These are phyloP conservation scores for Spodoptera frugiperda DNA, from an alignment of 1,140 invertebrate genomes.

Conservation along the genomic window DNA sequence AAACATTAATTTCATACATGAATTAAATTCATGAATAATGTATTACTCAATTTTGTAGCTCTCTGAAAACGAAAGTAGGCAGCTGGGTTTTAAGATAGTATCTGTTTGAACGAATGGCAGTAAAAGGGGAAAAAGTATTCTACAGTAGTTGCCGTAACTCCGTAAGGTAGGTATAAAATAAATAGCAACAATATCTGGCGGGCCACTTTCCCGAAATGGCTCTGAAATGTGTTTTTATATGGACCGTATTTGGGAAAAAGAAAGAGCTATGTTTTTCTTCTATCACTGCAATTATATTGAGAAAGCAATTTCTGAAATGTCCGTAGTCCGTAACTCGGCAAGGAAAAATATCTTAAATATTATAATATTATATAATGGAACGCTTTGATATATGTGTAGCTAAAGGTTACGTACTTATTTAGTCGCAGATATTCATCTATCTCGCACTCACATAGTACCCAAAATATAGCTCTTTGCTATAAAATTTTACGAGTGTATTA, in stretches of 20 bases:
- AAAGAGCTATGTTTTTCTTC: conserved; percentile 20
- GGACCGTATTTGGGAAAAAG: conserved; percentile 12
- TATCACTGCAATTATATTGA: conserved; percentile 34
- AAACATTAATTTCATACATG: too few relatives aligned
- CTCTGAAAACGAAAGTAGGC: too few relatives aligned
- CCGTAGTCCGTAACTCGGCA: background rate
- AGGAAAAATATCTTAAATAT: too few relatives aligned
- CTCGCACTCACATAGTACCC: too few relatives aligned
- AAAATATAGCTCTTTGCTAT: too few relatives aligned
- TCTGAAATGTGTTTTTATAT: conserved; percentile 43
- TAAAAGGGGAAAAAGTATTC: conserved; percentile 28
- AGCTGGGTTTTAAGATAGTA: conserved; percentile 3
- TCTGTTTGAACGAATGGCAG: background rate
- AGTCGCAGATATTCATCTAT: too few relatives aligned
- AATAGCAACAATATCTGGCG: conserved; percentile 44
- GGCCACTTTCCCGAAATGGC: conserved; percentile 34
- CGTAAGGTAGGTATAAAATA: conserved; percentile 36
- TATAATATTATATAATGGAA: too few relatives aligned
- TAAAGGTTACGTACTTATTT: too few relatives aligned
- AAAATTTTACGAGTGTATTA: too few relatives aligned
- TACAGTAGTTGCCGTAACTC: conserved; percentile 26
- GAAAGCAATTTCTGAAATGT: conserved; percentile 20
- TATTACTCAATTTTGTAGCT: too few relatives aligned
- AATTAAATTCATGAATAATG: too few relatives aligned
- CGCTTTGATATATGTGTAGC: too few relatives aligned